A percentile compares a stretch with the other conserved stretches of the same genome.
Conservation (phyloP, 2,113 vertebrate genomes). For the Edolisoma coerulescens region DNA sequence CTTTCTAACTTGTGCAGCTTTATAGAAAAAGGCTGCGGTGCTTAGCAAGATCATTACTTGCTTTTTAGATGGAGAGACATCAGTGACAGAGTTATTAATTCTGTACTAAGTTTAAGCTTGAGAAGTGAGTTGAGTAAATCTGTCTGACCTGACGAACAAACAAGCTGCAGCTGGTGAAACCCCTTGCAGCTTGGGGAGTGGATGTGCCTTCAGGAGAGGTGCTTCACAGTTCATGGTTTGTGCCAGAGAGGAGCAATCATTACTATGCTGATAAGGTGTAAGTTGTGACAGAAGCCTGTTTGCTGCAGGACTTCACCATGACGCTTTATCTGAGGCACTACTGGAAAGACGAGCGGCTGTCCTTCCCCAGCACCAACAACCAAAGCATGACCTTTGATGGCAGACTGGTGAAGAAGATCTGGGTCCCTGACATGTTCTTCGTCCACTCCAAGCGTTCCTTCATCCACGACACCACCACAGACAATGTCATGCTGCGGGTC, state of each 20-base stretch:
- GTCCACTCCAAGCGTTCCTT: conserved; percentile 97
- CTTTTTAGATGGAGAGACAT: not conserved
- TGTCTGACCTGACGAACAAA: not conserved
- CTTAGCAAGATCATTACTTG: not conserved
- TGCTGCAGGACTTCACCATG: conserved; percentile 93
- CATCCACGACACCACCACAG: conserved; percentile 96
- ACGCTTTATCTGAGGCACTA: conserved; percentile 94
- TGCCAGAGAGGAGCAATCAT: not conserved
- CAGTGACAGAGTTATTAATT: not conserved
- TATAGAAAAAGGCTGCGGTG: not conserved
- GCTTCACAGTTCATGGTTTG: not conserved
- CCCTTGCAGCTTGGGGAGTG: not conserved
- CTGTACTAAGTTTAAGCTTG: not conserved
- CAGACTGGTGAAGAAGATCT: conserved; percentile 96
- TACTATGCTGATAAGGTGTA: not conserved
- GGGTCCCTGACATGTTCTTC: conserved; percentile 98
- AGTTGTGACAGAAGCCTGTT: not conserved
- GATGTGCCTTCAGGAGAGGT: not conserved
- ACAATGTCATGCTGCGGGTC: conserved; percentile 95
- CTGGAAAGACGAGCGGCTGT: conserved; percentile 93
- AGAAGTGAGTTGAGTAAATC: not conserved
- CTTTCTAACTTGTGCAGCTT: not conserved
- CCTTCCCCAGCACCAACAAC: conserved; percentile 94
- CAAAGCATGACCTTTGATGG: conserved; percentile 98
- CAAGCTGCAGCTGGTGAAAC: not conserved